Conservation (phyloP, 2,888 invertebrate species). For the Troglohyphantes excavatus region DNA sequence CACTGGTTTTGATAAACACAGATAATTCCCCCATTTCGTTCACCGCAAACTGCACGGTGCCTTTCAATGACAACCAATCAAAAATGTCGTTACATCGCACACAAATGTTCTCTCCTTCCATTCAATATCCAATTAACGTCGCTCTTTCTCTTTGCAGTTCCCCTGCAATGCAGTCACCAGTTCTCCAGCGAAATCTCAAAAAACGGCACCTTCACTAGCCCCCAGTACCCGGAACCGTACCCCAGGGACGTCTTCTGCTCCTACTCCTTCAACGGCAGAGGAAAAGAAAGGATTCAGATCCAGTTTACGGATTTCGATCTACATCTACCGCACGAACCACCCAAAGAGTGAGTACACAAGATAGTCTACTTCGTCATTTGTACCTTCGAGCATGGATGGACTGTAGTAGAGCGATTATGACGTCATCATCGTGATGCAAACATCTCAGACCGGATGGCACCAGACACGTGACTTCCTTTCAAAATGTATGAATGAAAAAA, state of each 20-base stretch:
- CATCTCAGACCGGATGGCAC: too few species aligned
- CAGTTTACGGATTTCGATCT: conserved; percentile 92
- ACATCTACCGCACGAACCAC: conserved; percentile 82
- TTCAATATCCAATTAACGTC: neutral
- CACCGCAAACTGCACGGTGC: too few species aligned
- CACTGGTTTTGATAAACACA: too few species aligned
- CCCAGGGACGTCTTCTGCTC: conserved; percentile 91
- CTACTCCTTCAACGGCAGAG: conserved; percentile 94
- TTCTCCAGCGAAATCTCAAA: conserved; percentile 90
- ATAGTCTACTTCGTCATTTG: too few species aligned
- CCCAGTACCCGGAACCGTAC: conserved; percentile 92
- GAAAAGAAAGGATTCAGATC: conserved; percentile 92
- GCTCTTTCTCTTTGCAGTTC: conserved; percentile 31
- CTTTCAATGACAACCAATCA: too few species aligned
- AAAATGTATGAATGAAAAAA: too few species aligned
- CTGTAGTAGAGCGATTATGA: too few species aligned
- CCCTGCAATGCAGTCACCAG: conserved; percentile 86
- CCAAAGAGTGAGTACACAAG: conserved; percentile 79
- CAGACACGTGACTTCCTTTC: too few species aligned
- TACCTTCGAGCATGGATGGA: neutral
- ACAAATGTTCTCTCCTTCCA: too few species aligned
- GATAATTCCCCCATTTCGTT: too few species aligned
- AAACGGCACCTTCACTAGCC: conserved; percentile 92
- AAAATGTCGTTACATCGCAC: too few species aligned
- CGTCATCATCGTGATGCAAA: too few species aligned